Base-by-base conservation (phyloP, 2,113 vertebrate genomes). In the Scopus umbretta region DNA sequence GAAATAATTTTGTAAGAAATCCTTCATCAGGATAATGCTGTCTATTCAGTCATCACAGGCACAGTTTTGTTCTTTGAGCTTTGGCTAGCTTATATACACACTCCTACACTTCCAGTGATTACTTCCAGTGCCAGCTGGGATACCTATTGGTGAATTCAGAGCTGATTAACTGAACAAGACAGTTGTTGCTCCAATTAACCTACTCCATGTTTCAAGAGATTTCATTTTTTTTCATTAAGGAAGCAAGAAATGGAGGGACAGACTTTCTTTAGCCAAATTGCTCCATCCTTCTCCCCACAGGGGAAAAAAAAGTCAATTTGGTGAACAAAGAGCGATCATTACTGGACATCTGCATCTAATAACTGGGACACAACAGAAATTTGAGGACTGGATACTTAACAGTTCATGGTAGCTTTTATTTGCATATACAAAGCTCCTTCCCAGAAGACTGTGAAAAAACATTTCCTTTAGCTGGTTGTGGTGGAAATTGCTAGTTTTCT, bases 51-150 rank as follows among this genome's bases (percentile, higher is more conserved):
- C 29, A 56, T 91, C 87, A 83, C 45, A 94, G 88, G 45, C 74
- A 72, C 21, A 53, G 71, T 91, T 95, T 88, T 96, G 65, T 93
- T 93, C 80, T 92, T 38, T 73, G 78, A 83, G 76, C 81, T 93
- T 89, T 89, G 82, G 67, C 84, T 94, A 66, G 66, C 66, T 88
- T 83, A 91, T 86, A 90, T 59, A 74, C 45, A 88, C 67, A 88
- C 88, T 92, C 85, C 82, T 90, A 83, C 71, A 75, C 80, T 95
- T 96, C 70, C 94, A 94, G 67, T 30, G 74, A 81, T 87, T 94
- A 78, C 88, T 96, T 92, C 53, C 92, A 92, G 66, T 94, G 95
- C 91, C 96, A 96, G 82, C 91, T 97, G 95, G 90, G 92, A 87
- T 96, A 86, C 84, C 93, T 96, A 85, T 30, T 90, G 91, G 74